Conservation (phyloP, 30 jellyfish, hydroid and myxozoan genomes). For the Aurelia aurita region DNA sequence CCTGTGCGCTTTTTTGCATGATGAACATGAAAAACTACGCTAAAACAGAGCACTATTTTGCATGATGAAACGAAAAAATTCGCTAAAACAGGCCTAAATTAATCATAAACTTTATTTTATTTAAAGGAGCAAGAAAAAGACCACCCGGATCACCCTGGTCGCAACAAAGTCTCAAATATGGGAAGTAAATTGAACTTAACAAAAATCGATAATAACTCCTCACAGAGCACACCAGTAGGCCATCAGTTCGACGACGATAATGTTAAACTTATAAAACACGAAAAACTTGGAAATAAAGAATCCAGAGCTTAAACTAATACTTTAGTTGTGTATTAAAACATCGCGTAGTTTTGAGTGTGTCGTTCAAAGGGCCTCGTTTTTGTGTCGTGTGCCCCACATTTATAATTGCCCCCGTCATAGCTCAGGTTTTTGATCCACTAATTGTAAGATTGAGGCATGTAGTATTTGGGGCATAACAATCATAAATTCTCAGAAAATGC, state of each 20-base stretch:
- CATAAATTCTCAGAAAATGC: too few relatives aligned
- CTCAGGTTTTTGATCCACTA: too few relatives aligned
- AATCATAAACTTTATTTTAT: neutral
- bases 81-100: conserved; percentile 8
- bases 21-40: too few relatives aligned
- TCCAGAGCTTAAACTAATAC: conserved; percentile 22
- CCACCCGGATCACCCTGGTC: conserved; percentile 39
- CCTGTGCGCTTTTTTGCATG: too few relatives aligned
- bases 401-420: too few relatives aligned
- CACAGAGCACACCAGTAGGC: conserved; percentile 43
- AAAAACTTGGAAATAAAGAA: conserved; percentile 8
- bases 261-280: conserved; percentile 50
- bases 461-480: too few relatives aligned
- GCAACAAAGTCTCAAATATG: conserved; percentile 63
- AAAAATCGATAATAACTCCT: conserved; percentile 18
- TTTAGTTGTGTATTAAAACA: too few relatives aligned
- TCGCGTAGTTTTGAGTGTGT: too few relatives aligned
- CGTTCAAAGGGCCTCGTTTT: too few relatives aligned
- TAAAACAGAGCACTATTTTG: neutral
- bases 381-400: too few relatives aligned
- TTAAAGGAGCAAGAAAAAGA: conserved; percentile 77
- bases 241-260: conserved; percentile 61
- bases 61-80: neutral
- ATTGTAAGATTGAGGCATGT: too few relatives aligned
- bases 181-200: conserved; percentile 56